Evolutionary conservation across 2,113 vertebrate species (phyloP), one percentile per base, ranked within the genome.

Genomic region (Catharus minimus): DNA sequence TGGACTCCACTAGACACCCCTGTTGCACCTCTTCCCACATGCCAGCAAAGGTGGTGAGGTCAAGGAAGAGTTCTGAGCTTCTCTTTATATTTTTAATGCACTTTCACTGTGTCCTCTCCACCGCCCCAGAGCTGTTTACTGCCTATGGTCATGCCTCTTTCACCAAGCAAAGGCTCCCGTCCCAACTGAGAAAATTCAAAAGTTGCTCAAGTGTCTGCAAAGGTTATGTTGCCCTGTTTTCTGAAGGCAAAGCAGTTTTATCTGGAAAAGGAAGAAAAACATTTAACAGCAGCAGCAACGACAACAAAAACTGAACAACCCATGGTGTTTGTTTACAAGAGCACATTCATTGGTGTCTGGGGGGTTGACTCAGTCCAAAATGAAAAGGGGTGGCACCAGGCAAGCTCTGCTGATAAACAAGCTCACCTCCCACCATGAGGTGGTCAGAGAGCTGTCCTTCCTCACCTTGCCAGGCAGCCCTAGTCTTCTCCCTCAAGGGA

Each of bases 201-300:
- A 76, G 58, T 93, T 95, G 69, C 89, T 91, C 77, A 92, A 94
- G 91, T 86, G 53, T 33, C 80, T 90, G 76, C 64, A 86, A 93
- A 91, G 76, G 72, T 91, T 94, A 74, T 1, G 2, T 38, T 67
- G 65, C 41, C 33, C 78, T 77, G 32, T 60, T 95, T 61, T 91
- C 82, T 89, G 56, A 94, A 89, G 36, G 67, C 62, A 88, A 82
- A 91, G 50, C 78, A 92, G 82, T 87, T 92, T 91, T 85, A 71
- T 52, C 67, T 77, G 68, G 78, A 88, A 78, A 87, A 90, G 27
- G 39, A 94, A 86, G 72, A 92, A 90, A 93, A 94, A 47, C 66
- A 81, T 76, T 38, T 44, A 87, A 75, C 24, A 72, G 69, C 81
- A 92, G n/a, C 33, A 91, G 24, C 47, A 75, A 10, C 30, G 80